phyloP scores from a whole-genome alignment of 2,797 vertebrate genomes.

The Bradypodion ventrale region DNA sequence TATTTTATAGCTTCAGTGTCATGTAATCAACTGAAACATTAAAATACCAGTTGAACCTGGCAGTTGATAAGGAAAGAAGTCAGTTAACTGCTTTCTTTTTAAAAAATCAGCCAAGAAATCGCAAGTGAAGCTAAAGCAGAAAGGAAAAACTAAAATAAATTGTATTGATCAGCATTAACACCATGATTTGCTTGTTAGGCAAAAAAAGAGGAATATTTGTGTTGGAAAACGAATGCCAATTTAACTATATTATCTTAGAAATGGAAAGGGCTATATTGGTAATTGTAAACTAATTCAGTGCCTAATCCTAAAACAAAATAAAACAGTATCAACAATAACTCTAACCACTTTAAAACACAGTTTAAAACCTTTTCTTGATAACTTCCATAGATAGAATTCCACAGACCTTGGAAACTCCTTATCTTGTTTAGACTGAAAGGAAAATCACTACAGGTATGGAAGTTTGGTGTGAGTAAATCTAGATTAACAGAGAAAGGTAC shows the following conservation, averaged over 20 bases:
- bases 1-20: conserved; percentile 24
- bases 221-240: not conserved
- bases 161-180: conserved; percentile 1
- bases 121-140: conserved; percentile 9
- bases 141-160: not conserved
- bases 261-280: not conserved
- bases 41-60: not conserved
- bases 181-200: not conserved
- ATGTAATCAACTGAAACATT: conserved; percentile 14
- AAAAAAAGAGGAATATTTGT: too few relatives aligned
- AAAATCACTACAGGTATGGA: too few relatives aligned
- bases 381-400: not conserved
- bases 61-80: not conserved
- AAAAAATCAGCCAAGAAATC: not conserved
- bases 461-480: too few relatives aligned
- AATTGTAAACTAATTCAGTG: not conserved
- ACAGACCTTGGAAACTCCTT: not conserved
- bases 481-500: too few relatives aligned
- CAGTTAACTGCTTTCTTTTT: not conserved
- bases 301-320: not conserved
- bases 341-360: not conserved
- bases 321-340: not conserved
- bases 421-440: too few relatives aligned
- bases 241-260: conserved; percentile 4
- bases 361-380: not conserved